phyloP scores from a whole-genome alignment of 2,888 invertebrate genomes.

The Lithophane leautieri region DNA sequence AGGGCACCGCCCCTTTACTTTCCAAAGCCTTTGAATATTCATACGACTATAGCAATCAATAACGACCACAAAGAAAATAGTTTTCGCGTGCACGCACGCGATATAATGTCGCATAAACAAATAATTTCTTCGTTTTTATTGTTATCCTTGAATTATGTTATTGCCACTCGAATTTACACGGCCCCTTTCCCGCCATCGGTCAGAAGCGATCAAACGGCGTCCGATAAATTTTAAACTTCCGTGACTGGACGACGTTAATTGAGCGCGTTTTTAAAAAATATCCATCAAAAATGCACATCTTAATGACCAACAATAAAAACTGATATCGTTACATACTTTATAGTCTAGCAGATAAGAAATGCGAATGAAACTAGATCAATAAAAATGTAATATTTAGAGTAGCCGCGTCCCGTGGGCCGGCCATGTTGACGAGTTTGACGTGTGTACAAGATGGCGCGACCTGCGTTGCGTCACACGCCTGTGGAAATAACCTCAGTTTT shows the following conservation, averaged over 20 bases:
- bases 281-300: slow-evolving; percentile 88
- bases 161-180: slow-evolving; percentile 80
- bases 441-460: slow-evolving; percentile 79
- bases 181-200: slow-evolving; percentile 70
- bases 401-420: slow-evolving; percentile 52
- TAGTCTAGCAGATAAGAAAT: slow-evolving; percentile 75
- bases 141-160: slow-evolving; percentile 82
- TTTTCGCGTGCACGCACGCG: slow-evolving; percentile 90
- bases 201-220: slow-evolving; percentile 78
- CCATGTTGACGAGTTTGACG: slow-evolving; percentile 76
- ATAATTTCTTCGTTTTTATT: slow-evolving; percentile 88
- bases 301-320: slow-evolving; percentile 84
- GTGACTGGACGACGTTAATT: slow-evolving; percentile 88
- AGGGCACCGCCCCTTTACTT: slow-evolving; percentile 88
- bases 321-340: slow-evolving; percentile 81
- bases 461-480: slow-evolving; percentile 70
- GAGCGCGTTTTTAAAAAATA: slow-evolving; percentile 81
- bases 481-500: slow-evolving; percentile 79
- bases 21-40: slow-evolving; percentile 89
- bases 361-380: slow-evolving; percentile 77
- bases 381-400: slow-evolving; percentile 69
- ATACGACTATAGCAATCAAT: slow-evolving; percentile 90
- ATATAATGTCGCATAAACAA: slow-evolving; percentile 89
- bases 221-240: slow-evolving; percentile 86
- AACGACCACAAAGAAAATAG: slow-evolving; percentile 88